Conservation (phyloP, 2,113 vertebrate genomes). For the Mus musculus region GRCm39 chr2:33526001-33526500, state of each 20-base stretch:
- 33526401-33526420: conserved; percentile 72
- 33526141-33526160: background rate
- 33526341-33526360: conserved; percentile 63
- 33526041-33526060: background rate
- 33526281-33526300: background rate
- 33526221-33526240: background rate
- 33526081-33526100: conserved; percentile 56
- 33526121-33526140: conserved; percentile 44
- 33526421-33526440: conserved; percentile 79
- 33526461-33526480: conserved; percentile 67
- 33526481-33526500: conserved; percentile 16
- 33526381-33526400: conserved; percentile 78
- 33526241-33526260: background rate
- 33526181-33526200: background rate
- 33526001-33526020: conserved; percentile 62
- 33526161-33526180: background rate
- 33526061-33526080: conserved; percentile 17
- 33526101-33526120: background rate
- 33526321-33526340: conserved; percentile 49
- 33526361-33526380: conserved; percentile 82
- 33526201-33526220: background rate
- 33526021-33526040: background rate
- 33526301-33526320: background rate
- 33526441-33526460: conserved; percentile 78
- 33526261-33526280: background rate